Evolutionary conservation across 1,140 invertebrate species (phyloP), one percentile per base, ranked within the genome.

Genomic region (Eriocheir sinensis): DNA sequence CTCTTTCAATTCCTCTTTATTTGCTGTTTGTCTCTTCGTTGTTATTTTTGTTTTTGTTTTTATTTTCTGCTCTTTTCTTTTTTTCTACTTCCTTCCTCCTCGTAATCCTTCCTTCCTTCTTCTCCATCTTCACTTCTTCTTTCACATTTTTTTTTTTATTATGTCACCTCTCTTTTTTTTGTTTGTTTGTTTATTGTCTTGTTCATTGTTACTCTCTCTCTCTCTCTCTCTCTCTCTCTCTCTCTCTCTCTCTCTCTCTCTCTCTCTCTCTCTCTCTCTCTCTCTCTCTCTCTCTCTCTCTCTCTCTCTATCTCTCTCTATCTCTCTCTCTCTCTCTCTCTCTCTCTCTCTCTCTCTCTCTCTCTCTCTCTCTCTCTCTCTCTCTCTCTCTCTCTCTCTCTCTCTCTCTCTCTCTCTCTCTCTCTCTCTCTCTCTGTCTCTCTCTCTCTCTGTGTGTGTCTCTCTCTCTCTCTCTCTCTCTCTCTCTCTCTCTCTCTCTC

Each of bases 221-320:
- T 88, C 85, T 88, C 85, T 88, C 85, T 40, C 85, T 40, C 36
- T 40, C 85, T 40, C 85, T 88, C 36, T 88, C 8, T n/a, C 85
- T 83, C 8, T 36, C 41, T 88, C 8, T 40, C 85, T 88, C 12
- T n/a, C n/a, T 34, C 12, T 9, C 80, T 8, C n/a, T 12, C 80
- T 34, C 80, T 12, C n/a, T n/a, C 2, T 38, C 80, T 8, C 30
- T 36, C 27, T 36, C 17, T 2, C n/a, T 60, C 48, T 53, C 32
- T 34, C 38, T 79, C 44, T 53, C 12, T 30, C 30, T 60, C 53
- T n/a, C 72, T n/a, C 89, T 38, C 89, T 32, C 48, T 21, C 21
- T 34, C 83, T 30, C 21, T 21, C 53, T 38, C 89, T 32, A 8
- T 2, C 30, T 32, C 38, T n/a, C 30, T 38, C 72, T 80, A 60